Conservation (phyloP, 2,888 invertebrate genomes). For the Margaritifera margaritifera region DNA sequence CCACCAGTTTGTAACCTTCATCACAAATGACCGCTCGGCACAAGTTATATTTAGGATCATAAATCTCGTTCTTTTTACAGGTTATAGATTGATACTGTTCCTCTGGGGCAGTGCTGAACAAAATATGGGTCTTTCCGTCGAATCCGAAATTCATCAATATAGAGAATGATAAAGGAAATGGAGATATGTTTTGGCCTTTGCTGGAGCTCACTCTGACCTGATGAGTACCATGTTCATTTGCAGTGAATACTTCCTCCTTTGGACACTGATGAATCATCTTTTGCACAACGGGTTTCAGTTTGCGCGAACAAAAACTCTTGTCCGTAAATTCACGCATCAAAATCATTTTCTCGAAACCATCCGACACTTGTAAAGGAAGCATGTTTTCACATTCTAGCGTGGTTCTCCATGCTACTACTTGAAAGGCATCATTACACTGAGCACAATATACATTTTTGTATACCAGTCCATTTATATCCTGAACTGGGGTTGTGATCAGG, state of each 20-base stretch:
- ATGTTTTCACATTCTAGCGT: conserved; percentile 43
- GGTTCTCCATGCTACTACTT: conserved; percentile 45
- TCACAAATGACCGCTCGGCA: conserved; percentile 48
- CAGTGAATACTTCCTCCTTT: conserved; percentile 9
- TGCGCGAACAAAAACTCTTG: conserved; percentile 23
- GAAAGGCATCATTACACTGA: conserved; percentile 41
- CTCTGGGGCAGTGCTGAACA: conserved; percentile 47
- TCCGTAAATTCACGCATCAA: conserved; percentile 27
- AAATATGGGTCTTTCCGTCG: conserved; percentile 61
- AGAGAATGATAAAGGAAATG: conserved; percentile 55
- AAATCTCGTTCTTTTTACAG: conserved; percentile 45
- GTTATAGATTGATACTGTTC: conserved; percentile 11
- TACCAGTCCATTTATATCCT: conserved; percentile 49
- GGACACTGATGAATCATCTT: conserved; percentile 33
- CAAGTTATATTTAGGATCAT: conserved; percentile 34
- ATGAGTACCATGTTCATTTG: conserved; percentile 10
- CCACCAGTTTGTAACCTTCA: conserved; percentile 35
- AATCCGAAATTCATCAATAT: conserved; percentile 67
- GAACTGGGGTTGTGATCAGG: conserved; percentile 49
- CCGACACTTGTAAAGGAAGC: conserved; percentile 29
- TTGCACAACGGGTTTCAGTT: conserved; percentile 22
- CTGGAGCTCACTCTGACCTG: conserved; percentile 22
- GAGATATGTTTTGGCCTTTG: conserved; percentile 19
- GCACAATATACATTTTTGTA: conserved; percentile 61
- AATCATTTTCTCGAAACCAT: conserved; percentile 27